Evolutionary conservation across 2,797 vertebrate genomes (phyloP).

Genomic region (Mus spretus): DNA sequence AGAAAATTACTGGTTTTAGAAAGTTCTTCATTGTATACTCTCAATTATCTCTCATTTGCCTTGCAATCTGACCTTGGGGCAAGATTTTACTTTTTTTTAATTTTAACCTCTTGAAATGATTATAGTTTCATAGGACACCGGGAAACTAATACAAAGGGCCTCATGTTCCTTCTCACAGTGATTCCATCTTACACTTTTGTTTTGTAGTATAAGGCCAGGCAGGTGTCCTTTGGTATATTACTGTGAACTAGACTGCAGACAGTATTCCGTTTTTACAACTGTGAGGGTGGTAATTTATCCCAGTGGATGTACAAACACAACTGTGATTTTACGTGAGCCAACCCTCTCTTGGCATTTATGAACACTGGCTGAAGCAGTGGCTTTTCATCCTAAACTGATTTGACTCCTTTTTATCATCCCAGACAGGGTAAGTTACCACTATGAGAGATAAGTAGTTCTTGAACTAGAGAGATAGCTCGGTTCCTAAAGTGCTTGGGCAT

Average conservation of each 20-base stretch:
- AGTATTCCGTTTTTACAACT: constrained; percentile 43
- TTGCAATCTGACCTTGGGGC: constrained; percentile 13
- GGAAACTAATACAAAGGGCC: constrained; percentile 42
- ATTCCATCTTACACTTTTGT: constrained; percentile 47
- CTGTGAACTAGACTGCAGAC: constrained; percentile 40
- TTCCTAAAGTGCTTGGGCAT: not conserved
- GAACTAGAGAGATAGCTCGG: not conserved
- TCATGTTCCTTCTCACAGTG: not conserved
- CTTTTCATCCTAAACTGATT: not conserved
- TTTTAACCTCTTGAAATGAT: constrained; percentile 54
- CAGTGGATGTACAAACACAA: not conserved
- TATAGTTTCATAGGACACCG: constrained; percentile 48
- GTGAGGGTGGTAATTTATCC: not conserved
- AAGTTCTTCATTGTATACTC: constrained; percentile 53
- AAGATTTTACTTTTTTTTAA: not conserved
- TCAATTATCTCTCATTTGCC: constrained; percentile 45
- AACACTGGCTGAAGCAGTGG: not conserved
- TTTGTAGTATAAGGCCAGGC: constrained; percentile 54
- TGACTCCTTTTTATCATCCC: constrained; percentile 34
- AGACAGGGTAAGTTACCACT: not conserved
- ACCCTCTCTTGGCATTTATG: constrained; percentile 24
- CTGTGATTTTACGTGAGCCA: not conserved
- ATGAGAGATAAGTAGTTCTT: constrained; percentile 44
- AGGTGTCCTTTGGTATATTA: constrained; percentile 20
- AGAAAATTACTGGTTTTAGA: constrained; percentile 50